Conservation (phyloP, 2,797 vertebrate species). For the Anguilla pacifica region DNA sequence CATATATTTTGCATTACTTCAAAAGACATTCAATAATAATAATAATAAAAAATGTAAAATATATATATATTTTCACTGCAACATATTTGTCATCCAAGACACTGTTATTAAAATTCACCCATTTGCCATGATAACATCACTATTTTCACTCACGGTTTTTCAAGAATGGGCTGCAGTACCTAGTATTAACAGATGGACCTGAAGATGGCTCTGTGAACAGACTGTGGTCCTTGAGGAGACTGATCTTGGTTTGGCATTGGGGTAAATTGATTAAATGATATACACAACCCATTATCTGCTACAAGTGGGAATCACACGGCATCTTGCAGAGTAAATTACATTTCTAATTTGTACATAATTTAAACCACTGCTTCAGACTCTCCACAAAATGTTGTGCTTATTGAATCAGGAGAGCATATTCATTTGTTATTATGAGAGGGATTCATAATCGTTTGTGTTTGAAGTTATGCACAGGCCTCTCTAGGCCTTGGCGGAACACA, state of each 20-base stretch:
- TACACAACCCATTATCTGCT: slow-evolving; percentile 31
- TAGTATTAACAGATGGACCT: not conserved
- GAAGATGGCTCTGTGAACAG: not conserved
- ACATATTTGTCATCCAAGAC: no score
- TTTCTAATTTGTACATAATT: slow-evolving; percentile 42
- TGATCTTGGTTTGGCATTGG: slow-evolving; percentile 14
- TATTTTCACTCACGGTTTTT: not conserved
- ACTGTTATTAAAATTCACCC: not conserved
- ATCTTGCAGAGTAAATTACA: slow-evolving; percentile 40
- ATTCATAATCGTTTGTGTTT: slow-evolving; percentile 20
- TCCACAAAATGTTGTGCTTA: slow-evolving; percentile 36
- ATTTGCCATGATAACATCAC: not conserved
- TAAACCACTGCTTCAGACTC: slow-evolving; percentile 37
- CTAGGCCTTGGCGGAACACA: not conserved
- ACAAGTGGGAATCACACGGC: slow-evolving; percentile 35
- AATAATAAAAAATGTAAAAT: no score
- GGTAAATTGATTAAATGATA: slow-evolving; percentile 37
- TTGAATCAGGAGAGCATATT: slow-evolving; percentile 36
- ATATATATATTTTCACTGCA: no score
- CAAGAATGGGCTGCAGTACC: not conserved
- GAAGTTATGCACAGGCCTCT: not conserved
- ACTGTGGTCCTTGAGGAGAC: slow-evolving; percentile 19
- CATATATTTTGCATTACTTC: not conserved
- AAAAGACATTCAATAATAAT: no score
- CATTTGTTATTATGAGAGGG: slow-evolving; percentile 28